Percentiles rank a stretch among this genome's conserved stretches.
Evolutionary conservation across 1,140 invertebrate species (phyloP).

Genomic region (Chrysoperla carnea): DNA sequence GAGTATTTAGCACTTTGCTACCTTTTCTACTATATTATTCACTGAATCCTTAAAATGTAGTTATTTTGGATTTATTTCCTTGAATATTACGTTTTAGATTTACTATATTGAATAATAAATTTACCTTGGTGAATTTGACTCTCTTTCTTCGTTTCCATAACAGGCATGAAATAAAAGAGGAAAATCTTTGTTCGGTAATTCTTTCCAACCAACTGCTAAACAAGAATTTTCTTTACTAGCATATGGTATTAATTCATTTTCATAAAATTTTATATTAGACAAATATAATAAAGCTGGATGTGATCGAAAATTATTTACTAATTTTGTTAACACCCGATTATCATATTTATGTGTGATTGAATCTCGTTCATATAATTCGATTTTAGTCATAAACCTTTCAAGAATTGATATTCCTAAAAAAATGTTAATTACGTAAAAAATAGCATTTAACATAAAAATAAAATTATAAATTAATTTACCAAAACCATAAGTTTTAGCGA

Average conservation of each 20-base stretch:
- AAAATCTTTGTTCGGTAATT: slow-evolving; percentile 26
- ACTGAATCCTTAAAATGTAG: too few species aligned
- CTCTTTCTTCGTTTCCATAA: slow-evolving; percentile 49
- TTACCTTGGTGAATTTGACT: slow-evolving; percentile 62
- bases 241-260: slow-evolving; percentile 34
- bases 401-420: slow-evolving; percentile 15
- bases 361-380: slow-evolving; percentile 16
- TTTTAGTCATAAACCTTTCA: slow-evolving; percentile 14
- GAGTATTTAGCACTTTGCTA: too few species aligned
- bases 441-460: slow-evolving; percentile 43
- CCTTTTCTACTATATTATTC: too few species aligned
- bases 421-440: slow-evolving; percentile 16
- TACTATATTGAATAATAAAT: too few species aligned
- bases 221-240: slow-evolving; percentile 9
- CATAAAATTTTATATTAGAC: slow-evolving; percentile 71
- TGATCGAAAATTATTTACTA: slow-evolving; percentile 62
- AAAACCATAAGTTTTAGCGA: slow-evolving; percentile 43
- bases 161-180: slow-evolving; percentile 72
- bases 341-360: slow-evolving; percentile 35
- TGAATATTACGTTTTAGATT: too few species aligned
- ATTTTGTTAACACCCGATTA: slow-evolving; percentile 46
- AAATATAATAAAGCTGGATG: slow-evolving; percentile 55
- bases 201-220: slow-evolving; percentile 16
- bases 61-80: too few species aligned
- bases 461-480: slow-evolving; percentile 45